Percentiles rank a stretch among this genome's conserved stretches.
These are phyloP conservation scores for Brachionus sp. DNA, from an alignment of 1,140 invertebrate genomes.

Conservation along the genomic window DNA sequence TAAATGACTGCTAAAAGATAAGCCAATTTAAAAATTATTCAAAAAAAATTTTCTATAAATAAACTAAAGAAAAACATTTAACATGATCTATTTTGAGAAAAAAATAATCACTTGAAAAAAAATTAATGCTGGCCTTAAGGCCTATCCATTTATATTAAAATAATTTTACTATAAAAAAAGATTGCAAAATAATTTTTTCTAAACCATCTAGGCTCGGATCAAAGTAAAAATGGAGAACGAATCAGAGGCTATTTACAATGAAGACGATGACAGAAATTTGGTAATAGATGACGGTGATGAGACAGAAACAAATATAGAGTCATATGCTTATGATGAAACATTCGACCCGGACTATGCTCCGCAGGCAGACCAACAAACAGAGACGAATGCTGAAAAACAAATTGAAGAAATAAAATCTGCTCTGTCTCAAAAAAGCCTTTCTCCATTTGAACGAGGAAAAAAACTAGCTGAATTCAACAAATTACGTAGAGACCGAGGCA, in stretches of 20 bases:
- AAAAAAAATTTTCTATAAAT: not conserved
- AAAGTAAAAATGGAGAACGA: not conserved
- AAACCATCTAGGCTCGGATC: not conserved
- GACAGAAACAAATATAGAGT: not conserved
- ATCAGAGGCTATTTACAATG: not conserved
- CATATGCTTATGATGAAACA: not conserved
- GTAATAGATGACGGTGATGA: not conserved
- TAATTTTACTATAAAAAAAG: not conserved
- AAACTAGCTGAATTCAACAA: constrained; percentile 25
- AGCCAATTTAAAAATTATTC: not conserved
- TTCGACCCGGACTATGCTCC: constrained; percentile 5
- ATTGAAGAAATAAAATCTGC: not conserved
- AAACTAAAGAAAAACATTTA: not conserved
- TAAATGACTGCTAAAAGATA: too few relatives aligned
- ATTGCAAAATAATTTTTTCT: not conserved
- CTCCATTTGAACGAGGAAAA: constrained; percentile 11
- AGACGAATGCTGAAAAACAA: not conserved
- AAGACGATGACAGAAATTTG: not conserved
- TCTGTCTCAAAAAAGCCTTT: not conserved
- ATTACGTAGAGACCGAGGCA: not conserved
- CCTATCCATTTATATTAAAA: not conserved
- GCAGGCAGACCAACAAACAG: not conserved
- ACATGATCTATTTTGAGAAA: not conserved
- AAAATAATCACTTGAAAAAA: not conserved
- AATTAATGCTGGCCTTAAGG: not conserved